Evolutionary conservation across 2,113 vertebrate species (phyloP).

Genomic region (Australoheros scitulus): DNA sequence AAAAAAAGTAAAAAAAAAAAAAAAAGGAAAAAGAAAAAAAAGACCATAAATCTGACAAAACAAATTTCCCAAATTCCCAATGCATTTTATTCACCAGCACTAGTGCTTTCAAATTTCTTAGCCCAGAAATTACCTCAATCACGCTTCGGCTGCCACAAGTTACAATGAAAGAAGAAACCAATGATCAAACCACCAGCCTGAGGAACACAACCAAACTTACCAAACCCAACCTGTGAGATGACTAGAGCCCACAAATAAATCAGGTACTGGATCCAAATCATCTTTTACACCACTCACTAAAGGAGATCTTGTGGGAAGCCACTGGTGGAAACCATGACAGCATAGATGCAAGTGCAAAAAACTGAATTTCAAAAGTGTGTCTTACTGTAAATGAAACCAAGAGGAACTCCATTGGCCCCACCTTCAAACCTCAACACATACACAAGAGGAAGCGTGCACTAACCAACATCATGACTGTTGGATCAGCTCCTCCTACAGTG

Average conservation of each 20-base stretch:
- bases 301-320: neutral
- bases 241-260: constrained; percentile 34
- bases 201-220: constrained; percentile 45
- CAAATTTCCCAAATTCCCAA: neutral
- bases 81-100: neutral
- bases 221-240: constrained; percentile 25
- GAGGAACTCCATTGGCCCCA: constrained; percentile 67
- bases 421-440: constrained; percentile 51
- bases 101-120: neutral
- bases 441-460: constrained; percentile 40
- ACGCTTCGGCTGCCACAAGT: neutral
- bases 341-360: neutral
- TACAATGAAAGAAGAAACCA: neutral
- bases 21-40: neutral
- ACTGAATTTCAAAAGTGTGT: neutral
- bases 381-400: constrained; percentile 49
- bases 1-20: neutral
- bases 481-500: neutral
- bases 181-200: neutral
- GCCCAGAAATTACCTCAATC: neutral
- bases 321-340: constrained; percentile 25
- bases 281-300: constrained; percentile 9
- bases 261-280: constrained; percentile 20
- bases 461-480: neutral
- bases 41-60: neutral